These are phyloP conservation scores for Rhopalosiphum nymphaeae DNA, from an alignment of 2,888 invertebrate species.

Conservation along the genomic window DNA sequence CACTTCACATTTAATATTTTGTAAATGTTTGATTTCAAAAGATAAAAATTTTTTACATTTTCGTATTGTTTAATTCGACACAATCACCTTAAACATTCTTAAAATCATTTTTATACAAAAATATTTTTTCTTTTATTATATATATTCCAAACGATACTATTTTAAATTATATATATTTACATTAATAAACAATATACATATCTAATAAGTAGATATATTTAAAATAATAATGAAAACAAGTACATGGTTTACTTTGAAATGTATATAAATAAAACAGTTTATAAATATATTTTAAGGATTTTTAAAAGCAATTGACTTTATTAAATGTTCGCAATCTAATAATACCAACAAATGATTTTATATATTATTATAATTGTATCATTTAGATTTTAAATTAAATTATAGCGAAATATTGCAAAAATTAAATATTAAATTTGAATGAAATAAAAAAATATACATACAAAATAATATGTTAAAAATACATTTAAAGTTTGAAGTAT, in stretches of 20 bases:
- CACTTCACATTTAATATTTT: not conserved
- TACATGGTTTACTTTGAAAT: not conserved
- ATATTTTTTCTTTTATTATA: not conserved
- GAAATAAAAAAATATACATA: not conserved
- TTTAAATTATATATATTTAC: not conserved
- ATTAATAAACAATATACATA: not conserved
- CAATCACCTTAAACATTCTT: not conserved
- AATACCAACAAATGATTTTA: not conserved
- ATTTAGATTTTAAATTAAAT: not conserved
- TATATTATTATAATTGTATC: not conserved
- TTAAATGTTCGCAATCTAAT: not conserved
- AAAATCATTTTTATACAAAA: not conserved
- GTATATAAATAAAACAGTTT: not conserved
- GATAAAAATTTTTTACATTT: not conserved
- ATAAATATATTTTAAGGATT: not conserved
- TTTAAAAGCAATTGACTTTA: not conserved
- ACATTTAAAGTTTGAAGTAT: not conserved
- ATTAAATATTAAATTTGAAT: not conserved
- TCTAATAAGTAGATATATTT: not conserved
- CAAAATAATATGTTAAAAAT: not conserved
- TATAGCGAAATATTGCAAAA: not conserved
- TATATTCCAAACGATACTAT: not conserved
- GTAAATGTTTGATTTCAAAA: not conserved
- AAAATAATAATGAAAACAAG: not conserved
- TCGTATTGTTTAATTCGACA: not conserved